Base-by-base conservation (phyloP, 2,888 invertebrate genomes). In the Emmelina monodactyla region DNA sequence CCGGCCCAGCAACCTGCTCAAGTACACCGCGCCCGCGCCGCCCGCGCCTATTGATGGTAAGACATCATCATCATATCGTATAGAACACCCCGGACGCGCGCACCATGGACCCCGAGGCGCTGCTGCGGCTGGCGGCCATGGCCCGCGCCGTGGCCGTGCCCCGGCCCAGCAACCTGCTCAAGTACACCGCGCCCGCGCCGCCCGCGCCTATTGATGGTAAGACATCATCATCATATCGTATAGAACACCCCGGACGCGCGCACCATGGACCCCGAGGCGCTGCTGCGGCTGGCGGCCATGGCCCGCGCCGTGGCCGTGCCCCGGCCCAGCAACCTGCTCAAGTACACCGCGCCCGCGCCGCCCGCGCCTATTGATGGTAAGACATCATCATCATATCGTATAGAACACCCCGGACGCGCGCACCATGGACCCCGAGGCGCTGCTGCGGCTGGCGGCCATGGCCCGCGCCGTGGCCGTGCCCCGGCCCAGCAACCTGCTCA, bases 31-130 rank as follows among this genome's bases (percentile, higher is more conserved):
- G 11, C 62, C 75, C 2, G 65, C 75, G 15, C 79, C 80, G 1
- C 54, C 53, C 1, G 56, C 57, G 28, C 78, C 78, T n/a, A n/a
- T n/a, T n/a, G n/a, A n/a, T n/a, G n/a, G n/a, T n/a, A n/a, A n/a
- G n/a, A n/a, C n/a, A n/a, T n/a, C n/a, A n/a, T n/a, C n/a, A n/a
- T n/a, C n/a, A n/a, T n/a, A n/a, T n/a, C n/a, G n/a, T n/a, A n/a
- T n/a, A n/a, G n/a, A n/a, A 85, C 39, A 71, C 71, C 1, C 73
- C 82, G 2, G 87, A 89, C 46, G 79, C 86, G 1, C 82, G 83
- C 39, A 86, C 88, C 53, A 85, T 93, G 43, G 94, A 96, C 66
- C 92, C 95, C 0, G 96, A 97, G 61, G 91, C 91, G 35, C 96
- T 89, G 66, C 94, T 94, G 71, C 84, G 94, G 2, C 82, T 96